Conservation (phyloP, 2,113 vertebrate genomes). For the Cebus imitator region DNA sequence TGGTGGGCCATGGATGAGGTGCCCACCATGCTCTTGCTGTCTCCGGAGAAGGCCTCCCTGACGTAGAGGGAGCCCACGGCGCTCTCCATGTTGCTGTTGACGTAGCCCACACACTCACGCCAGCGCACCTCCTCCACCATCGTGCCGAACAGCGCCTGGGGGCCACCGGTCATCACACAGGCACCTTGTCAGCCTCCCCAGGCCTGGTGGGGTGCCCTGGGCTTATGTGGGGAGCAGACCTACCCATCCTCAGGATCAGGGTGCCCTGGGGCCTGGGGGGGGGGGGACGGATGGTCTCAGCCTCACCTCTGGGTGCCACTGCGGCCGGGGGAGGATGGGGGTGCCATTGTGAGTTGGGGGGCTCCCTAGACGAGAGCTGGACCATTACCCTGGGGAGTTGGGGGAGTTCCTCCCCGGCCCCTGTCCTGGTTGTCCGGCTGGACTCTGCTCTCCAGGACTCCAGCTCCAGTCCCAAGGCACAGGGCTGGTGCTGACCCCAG, state of each 20-base stretch:
- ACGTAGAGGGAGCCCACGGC: conserved; percentile 96
- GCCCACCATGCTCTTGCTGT: conserved; percentile 95
- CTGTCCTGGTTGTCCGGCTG: neutral
- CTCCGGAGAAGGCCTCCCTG: conserved; percentile 91
- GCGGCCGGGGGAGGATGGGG: accelerated
- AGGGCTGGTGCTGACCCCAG: neutral
- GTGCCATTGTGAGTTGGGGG: neutral
- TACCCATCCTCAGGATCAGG: neutral
- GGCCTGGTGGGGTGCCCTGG: neutral
- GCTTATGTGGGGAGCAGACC: neutral
- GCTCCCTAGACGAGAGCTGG: neutral
- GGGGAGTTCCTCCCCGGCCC: neutral
- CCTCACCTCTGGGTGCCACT: neutral
- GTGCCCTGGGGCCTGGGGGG: neutral
- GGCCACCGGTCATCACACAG: accelerated
- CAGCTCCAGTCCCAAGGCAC: too few species aligned
- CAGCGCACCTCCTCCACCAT: conserved; percentile 94
- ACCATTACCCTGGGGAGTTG: neutral
- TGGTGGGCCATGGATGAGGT: neutral
- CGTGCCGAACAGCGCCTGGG: conserved; percentile 93
- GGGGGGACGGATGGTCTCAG: neutral
- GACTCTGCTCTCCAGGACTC: neutral
- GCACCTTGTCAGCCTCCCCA: accelerated
- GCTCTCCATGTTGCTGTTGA: conserved; percentile 97
- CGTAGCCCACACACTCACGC: conserved; percentile 95